A percentile compares a stretch with the other conserved stretches of the same genome.
Evolutionary conservation across 2,797 vertebrate genomes (phyloP).

Genomic region (Acipenser transmontanus): DNA sequence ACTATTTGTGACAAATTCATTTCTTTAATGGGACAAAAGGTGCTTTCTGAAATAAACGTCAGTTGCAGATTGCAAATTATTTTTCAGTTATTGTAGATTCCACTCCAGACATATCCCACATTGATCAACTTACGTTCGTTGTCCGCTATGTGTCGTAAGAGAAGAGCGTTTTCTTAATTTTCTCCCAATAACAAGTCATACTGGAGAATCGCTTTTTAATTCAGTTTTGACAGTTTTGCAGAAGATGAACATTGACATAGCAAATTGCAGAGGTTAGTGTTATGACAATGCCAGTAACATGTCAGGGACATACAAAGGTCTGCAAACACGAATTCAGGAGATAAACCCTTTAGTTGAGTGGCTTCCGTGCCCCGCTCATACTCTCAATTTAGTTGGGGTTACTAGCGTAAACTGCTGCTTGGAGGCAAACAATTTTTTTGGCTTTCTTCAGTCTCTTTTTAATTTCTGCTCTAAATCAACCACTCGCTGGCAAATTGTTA

Average conservation of each 20-base stretch:
- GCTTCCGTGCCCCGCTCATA: slow-evolving; percentile 4
- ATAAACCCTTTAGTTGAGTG: slow-evolving; percentile 18
- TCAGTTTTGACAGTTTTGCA: slow-evolving; percentile 9
- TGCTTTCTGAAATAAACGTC: slow-evolving; percentile 10
- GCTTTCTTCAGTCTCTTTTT: slow-evolving; percentile 7
- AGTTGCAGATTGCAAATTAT: slow-evolving; percentile 16
- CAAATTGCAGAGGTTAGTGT: slow-evolving; percentile 10
- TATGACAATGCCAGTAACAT: slow-evolving; percentile 19
- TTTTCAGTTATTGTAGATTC: slow-evolving; percentile 19
- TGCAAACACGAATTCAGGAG: slow-evolving; percentile 15
- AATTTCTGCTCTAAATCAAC: slow-evolving; percentile 20
- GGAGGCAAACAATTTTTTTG: slow-evolving; percentile 13
- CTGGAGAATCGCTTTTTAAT: slow-evolving; percentile 5
- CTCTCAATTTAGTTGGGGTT: slow-evolving; percentile 12
- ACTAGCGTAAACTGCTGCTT: slow-evolving; percentile 14
- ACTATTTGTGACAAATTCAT: slow-evolving; percentile 12
- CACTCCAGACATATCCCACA: slow-evolving; percentile 17
- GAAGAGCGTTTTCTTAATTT: slow-evolving; percentile 16
- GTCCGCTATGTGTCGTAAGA: slow-evolving; percentile 14
- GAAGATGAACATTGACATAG: slow-evolving; percentile 18
- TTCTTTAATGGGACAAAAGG: slow-evolving; percentile 14
- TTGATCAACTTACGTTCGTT: slow-evolving; percentile 24
- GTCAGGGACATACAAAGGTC: slow-evolving; percentile 8
- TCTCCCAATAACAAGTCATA: slow-evolving; percentile 9
- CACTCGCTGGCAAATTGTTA: slow-evolving; percentile 11